Conservation (phyloP, 2,888 invertebrate genomes). For the Eupithecia inturbata region DNA sequence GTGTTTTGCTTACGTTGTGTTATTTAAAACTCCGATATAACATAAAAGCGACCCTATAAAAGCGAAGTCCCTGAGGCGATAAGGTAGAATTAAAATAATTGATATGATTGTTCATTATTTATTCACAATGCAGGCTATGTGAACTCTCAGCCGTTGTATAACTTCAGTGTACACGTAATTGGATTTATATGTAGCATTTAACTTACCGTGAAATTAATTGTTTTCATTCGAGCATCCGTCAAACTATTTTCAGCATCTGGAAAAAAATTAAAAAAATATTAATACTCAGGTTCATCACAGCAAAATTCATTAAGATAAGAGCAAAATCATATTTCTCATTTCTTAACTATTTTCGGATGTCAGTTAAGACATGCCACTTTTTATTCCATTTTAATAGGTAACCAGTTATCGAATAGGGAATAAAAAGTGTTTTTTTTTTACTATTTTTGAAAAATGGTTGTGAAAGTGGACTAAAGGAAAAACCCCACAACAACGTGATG, state of each 20-base stretch:
- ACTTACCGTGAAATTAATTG: slow-evolving; percentile 38
- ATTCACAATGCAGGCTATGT: slow-evolving; percentile 8
- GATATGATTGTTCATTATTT: slow-evolving; percentile 7
- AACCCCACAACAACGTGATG: no score
- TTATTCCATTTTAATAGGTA: no score
- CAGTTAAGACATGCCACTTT: no score
- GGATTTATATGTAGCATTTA: background rate
- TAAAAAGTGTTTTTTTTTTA: no score
- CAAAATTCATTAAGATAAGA: background rate
- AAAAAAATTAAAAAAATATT: slow-evolving; percentile 25
- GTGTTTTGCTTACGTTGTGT: background rate
- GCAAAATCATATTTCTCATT: no score
- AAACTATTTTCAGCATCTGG: slow-evolving; percentile 38
- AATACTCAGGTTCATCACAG: background rate
- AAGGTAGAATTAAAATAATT: background rate
- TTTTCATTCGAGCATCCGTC: slow-evolving; percentile 27
- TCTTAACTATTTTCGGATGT: no score
- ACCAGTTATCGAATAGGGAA: no score
- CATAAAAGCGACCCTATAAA: background rate
- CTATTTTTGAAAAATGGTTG: no score
- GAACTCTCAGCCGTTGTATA: slow-evolving; percentile 26
- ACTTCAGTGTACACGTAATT: background rate
- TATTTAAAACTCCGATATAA: background rate
- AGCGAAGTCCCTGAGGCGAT: background rate
- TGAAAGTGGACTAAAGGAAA: no score